Conservation (phyloP, 2,888 invertebrate species). For the Drosophila anceps region DNA sequence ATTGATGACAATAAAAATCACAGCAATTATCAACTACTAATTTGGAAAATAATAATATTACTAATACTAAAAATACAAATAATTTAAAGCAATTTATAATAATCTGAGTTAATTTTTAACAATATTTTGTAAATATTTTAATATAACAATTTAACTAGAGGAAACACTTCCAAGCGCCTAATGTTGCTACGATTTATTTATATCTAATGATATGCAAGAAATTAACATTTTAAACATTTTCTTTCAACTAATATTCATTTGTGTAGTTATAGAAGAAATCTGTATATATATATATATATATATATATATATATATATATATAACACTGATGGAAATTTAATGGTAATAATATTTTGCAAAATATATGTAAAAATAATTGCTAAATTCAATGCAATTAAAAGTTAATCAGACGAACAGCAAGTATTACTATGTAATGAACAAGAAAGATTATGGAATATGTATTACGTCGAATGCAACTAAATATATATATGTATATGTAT, state of each 20-base stretch:
- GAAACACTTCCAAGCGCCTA: background rate
- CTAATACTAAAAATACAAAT: no score
- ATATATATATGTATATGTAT: no score
- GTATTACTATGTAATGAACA: conserved; percentile 25
- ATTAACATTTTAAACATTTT: background rate
- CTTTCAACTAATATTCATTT: background rate
- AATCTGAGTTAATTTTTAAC: no score
- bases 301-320: background rate
- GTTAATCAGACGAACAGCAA: conserved; percentile 18
- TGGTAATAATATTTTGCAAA: background rate
- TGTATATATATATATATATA: no score
- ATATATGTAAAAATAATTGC: conserved; percentile 11
- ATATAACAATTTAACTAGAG: no score
- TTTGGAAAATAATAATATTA: no score
- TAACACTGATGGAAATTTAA: background rate
- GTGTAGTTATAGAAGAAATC: background rate
- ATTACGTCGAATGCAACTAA: background rate
- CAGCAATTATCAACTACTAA: no score
- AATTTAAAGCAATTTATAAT: no score
- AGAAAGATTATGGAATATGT: conserved; percentile 2
- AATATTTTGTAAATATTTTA: no score
- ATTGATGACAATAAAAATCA: no score
- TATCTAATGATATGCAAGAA: background rate
- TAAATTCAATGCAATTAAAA: conserved; percentile 21
- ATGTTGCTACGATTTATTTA: no score